These are phyloP conservation scores for Eira barbara DNA, from an alignment of 2,113 vertebrate genomes.

Conservation along the genomic window DNA sequence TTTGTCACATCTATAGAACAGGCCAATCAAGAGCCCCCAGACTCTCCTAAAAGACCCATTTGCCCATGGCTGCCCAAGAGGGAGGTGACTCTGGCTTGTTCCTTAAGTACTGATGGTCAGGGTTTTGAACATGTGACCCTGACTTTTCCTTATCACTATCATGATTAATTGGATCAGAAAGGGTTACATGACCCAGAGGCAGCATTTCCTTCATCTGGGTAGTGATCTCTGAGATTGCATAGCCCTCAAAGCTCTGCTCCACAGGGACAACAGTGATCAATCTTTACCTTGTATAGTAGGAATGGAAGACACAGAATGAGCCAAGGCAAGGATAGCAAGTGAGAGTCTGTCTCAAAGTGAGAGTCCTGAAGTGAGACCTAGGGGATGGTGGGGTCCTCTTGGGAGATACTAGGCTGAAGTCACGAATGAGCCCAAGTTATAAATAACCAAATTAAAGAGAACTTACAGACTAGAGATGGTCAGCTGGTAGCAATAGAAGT, in stretches of 20 bases:
- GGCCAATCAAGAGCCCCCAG: not conserved
- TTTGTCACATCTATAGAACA: not conserved
- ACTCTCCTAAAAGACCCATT: not conserved
- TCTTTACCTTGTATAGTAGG: not conserved
- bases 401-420: not conserved
- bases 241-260: not conserved
- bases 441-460: not conserved
- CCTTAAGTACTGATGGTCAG: not conserved
- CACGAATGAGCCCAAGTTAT: not conserved
- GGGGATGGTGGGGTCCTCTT: not conserved
- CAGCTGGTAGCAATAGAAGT: not conserved
- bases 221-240: not conserved
- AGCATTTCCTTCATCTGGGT: not conserved
- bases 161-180: not conserved
- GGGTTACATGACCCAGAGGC: not conserved
- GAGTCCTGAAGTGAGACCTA: not conserved
- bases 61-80: not conserved
- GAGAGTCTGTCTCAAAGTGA: not conserved
- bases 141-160: not conserved
- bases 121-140: not conserved
- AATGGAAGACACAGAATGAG: not conserved
- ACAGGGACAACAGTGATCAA: not conserved
- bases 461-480: not conserved
- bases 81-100: not conserved
- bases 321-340: not conserved